phyloP scores from a whole-genome alignment of 2,113 vertebrate species.

The Mesoclemmys tuberculata region DNA sequence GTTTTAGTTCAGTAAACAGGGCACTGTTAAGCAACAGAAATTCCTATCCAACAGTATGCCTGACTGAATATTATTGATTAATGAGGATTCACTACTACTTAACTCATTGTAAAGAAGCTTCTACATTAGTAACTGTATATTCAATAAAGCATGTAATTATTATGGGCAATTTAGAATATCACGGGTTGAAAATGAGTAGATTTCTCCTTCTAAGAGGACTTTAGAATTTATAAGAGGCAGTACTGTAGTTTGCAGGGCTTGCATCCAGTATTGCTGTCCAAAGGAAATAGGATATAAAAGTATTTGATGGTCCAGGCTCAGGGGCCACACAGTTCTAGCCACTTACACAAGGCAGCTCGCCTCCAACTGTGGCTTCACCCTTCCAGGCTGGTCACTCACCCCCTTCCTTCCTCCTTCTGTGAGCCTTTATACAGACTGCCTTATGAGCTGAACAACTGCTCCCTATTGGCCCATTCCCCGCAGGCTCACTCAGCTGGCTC shows the following conservation, averaged over 20 bases:
- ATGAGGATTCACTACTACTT: not conserved
- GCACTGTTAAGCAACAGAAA: not conserved
- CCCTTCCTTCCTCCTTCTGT: too few relatives aligned
- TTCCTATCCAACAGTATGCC: not conserved
- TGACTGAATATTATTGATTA: constrained; percentile 25
- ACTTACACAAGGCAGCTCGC: too few relatives aligned
- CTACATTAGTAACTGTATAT: not conserved
- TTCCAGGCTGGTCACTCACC: too few relatives aligned
- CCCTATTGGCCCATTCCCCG: too few relatives aligned
- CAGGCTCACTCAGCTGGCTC: too few relatives aligned
- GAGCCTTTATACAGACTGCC: too few relatives aligned
- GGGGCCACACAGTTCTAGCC: too few relatives aligned
- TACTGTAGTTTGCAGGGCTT: not conserved
- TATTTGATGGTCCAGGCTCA: not conserved
- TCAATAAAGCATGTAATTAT: not conserved
- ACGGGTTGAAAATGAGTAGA: not conserved
- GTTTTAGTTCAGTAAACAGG: not conserved
- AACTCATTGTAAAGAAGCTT: not conserved
- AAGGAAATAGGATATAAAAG: not conserved
- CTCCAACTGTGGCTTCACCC: too few relatives aligned
- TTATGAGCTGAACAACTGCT: too few relatives aligned
- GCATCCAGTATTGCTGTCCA: not conserved
- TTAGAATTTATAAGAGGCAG: not conserved
- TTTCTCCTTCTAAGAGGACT: not conserved
- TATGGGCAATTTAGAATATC: not conserved